Evolutionary conservation across 2,113 vertebrate genomes (phyloP), one percentile per base, ranked within the genome.

Genomic region (Pseudolaguvia tuberculata): DNA sequence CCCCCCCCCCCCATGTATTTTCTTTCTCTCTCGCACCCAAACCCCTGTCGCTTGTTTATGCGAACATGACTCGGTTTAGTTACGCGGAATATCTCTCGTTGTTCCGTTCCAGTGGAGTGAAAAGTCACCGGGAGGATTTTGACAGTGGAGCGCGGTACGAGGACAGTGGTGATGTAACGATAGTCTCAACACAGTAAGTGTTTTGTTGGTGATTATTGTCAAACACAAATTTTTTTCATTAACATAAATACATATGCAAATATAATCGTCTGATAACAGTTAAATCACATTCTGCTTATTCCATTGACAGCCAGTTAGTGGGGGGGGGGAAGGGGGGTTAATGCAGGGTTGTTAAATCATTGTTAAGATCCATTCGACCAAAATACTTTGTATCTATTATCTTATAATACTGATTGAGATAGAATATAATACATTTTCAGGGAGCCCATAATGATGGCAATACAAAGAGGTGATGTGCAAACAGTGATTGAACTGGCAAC

Each of bases 11-110:
- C 90, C 88, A 2, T 45, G 56, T 21, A n/a, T 62, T 58, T 53
- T 55, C 66, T 45, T 21, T 70, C 47, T 47, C 56, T 62, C n/a
- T 59, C 56, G n/a, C 27, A 27, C 23, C 68, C 51, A 45, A 21
- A 4, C 31, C 47, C 29, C 90, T 85, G 85, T 23, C 50, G 56
- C 57, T 47, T 68, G 70, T 53, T 10, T 15, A 73, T 76, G 74
- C 66, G 48, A 83, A 5, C 75, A 97, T 97, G 96, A 95, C 92
- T 71, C 91, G 92, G 83, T 97, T 98, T 90, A 93, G 91, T 77
- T 98, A 98, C 74, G 89, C 92, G 1, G 92, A 95, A 78, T 98
- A 98, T 81, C 92, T 98, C 78, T 93, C 93, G 31, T 90, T 95
- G 76, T 97, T 98, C 84, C 92, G 93, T 63, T 88, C 91, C 35